phyloP scores from a whole-genome alignment of 1,140 invertebrate species.

The Brachionus rubens region DNA sequence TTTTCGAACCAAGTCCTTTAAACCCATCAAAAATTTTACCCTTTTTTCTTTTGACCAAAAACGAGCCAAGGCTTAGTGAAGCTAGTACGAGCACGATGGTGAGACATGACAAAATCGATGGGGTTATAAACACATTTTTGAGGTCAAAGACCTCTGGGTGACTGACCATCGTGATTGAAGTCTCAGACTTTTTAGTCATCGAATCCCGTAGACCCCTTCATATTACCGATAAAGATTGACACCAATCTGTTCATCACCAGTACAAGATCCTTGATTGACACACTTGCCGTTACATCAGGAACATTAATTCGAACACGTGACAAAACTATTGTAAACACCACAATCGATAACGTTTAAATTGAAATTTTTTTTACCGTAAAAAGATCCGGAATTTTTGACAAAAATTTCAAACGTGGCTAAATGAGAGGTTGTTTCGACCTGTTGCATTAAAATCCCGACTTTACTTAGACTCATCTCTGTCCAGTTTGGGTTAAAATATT shows the following conservation, averaged over 20 bases:
- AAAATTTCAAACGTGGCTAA: neutral
- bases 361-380: neutral
- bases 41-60: neutral
- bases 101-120: neutral
- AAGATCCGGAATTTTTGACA: neutral
- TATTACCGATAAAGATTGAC: neutral
- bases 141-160: neutral
- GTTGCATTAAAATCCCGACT: neutral
- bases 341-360: slow-evolving; percentile 1
- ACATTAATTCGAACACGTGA: slow-evolving; percentile 21
- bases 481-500: neutral
- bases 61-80: neutral
- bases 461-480: neutral
- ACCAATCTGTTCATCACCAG: too few species aligned
- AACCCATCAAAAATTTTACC: too few species aligned
- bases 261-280: neutral
- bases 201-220: too few species aligned
- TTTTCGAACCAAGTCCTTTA: neutral
- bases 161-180: neutral
- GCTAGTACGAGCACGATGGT: neutral
- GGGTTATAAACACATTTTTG: neutral
- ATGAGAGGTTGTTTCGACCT: too few species aligned
- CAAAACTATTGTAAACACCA: neutral
- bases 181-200: too few species aligned
- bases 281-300: slow-evolving; percentile 7